phyloP scores from a whole-genome alignment of 2,797 vertebrate genomes.

The Cephalopachus bancanus region DNA sequence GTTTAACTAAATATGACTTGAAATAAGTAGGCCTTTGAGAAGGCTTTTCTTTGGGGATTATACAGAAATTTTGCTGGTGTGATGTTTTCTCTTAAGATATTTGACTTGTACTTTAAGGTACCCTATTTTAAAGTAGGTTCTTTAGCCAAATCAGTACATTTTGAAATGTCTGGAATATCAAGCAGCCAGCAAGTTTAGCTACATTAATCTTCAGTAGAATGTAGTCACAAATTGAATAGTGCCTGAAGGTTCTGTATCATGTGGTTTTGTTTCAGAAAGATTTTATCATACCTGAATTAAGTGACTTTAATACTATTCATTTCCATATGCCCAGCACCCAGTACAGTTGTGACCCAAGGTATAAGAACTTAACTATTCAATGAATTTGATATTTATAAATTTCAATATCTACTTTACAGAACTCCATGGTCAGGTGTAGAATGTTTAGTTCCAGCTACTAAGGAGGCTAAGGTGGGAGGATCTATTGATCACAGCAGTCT shows the following conservation, averaged over 20 bases:
- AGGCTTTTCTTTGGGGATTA: slow-evolving; percentile 29
- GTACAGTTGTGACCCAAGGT: not conserved
- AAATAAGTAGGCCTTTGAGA: slow-evolving; percentile 56
- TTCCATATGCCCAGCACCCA: not conserved
- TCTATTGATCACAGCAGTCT: not conserved
- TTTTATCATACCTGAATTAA: not conserved
- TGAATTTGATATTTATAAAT: not conserved
- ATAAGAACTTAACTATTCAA: not conserved
- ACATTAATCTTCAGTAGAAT: slow-evolving; percentile 35
- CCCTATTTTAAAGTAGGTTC: slow-evolving; percentile 43
- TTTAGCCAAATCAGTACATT: slow-evolving; percentile 48
- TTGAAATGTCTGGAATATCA: slow-evolving; percentile 45
- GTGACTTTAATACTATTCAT: not conserved
- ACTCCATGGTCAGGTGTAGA: not conserved
- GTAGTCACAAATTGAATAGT: not conserved
- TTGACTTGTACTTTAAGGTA: slow-evolving; percentile 57
- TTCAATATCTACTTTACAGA: not conserved
- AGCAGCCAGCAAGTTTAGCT: not conserved
- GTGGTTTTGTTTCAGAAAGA: slow-evolving; percentile 32
- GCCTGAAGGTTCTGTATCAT: not conserved
- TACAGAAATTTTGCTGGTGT: not conserved
- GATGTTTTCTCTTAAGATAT: slow-evolving; percentile 46
- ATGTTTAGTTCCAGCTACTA: not conserved
- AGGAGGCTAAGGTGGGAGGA: not conserved
- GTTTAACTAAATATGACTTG: slow-evolving; percentile 66